Evolutionary conservation across 2,797 vertebrate genomes (phyloP), one percentile per base, ranked within the genome.

Genomic region (Psittacula derbiana): DNA sequence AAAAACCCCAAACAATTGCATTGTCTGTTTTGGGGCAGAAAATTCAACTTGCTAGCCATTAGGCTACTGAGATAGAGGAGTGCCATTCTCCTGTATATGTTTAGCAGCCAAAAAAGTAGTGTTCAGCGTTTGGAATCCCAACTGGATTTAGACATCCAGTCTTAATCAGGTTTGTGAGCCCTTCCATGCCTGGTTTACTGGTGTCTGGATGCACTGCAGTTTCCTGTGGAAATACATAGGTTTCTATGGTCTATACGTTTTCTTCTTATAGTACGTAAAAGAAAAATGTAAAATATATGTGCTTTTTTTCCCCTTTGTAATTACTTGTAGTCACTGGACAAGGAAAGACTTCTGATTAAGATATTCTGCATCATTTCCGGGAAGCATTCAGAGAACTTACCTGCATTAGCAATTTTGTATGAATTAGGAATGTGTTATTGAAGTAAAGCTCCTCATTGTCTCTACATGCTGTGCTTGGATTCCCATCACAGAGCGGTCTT

Each of bases 1-100:
- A 12, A n/a, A 0, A 64, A 0, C 6, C 10, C 17, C 16, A 13
- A 18, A 20, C 9, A 44, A 8, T n/a, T 64, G 3, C 10, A 38
- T 46, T 88, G 44, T 16, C 15, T 90, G 11, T 57, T 95, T 64
- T 44, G 43, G 16, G 28, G 28, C 21, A 69, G 41, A 79, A 90
- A 81, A 6, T 72, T 84, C 44, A 64, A 23, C 8, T 61, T 72
- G 12, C 15, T 79, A 79, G 36, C 33, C 5, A 2, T 78, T 40
- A 61, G 19, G 12, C 33, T 84, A 16, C 44, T 72, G 70, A 60
- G 10, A 20, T 31, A 52, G 15, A 33, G 14, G 18, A 46, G 7
- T 71, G 38, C 23, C 69, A 1, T 69, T 81, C 20, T 83, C 16
- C 25, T 65, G 28, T 24, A 3, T 72, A 3, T 40, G 17, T 92